Percentiles rank a stretch among this genome's conserved stretches.
phyloP scores from a whole-genome alignment of 2,797 vertebrate species.

The Poeciliopsis turneri region DNA sequence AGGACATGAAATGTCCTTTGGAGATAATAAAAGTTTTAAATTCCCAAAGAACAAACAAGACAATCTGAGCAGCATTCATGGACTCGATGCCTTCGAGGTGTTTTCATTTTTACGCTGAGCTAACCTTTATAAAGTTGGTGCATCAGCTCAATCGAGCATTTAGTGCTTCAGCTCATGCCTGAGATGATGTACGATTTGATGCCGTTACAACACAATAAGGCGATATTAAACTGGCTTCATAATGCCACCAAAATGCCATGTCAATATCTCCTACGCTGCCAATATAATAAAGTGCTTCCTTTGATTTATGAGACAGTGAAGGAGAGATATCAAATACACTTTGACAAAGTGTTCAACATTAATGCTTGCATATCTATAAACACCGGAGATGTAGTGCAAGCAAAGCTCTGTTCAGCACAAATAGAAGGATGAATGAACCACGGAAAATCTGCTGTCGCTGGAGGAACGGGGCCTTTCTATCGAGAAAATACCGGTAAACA shows the following conservation, averaged over 20 bases:
- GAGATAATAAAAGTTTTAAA: conserved; percentile 16
- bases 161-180: conserved; percentile 52
- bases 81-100: conserved; percentile 6
- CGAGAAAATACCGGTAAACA: conserved; percentile 30
- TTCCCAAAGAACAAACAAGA: conserved; percentile 16
- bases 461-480: conserved; percentile 14
- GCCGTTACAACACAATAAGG: conserved; percentile 76
- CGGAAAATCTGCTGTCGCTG: conserved; percentile 20
- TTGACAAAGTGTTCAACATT: conserved; percentile 67
- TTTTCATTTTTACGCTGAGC: conserved; percentile 40
- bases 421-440: conserved; percentile 8
- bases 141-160: conserved; percentile 61
- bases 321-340: conserved; percentile 65
- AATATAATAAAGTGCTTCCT: conserved; percentile 77
- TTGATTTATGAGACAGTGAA: conserved; percentile 74
- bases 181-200: conserved; percentile 75
- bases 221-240: conserved; percentile 80
- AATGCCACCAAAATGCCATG: conserved; percentile 85
- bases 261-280: conserved; percentile 71
- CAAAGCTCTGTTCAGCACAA: conserved; percentile 28
- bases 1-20: not conserved
- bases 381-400: conserved; percentile 34
- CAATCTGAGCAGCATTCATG: conserved; percentile 4
- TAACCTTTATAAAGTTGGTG: conserved; percentile 67
- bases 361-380: conserved; percentile 57